A percentile compares a stretch with the other conserved stretches of the same genome.
phyloP scores from a whole-genome alignment of 2,113 vertebrate species.

The Syngnathoides biaculeatus region DNA sequence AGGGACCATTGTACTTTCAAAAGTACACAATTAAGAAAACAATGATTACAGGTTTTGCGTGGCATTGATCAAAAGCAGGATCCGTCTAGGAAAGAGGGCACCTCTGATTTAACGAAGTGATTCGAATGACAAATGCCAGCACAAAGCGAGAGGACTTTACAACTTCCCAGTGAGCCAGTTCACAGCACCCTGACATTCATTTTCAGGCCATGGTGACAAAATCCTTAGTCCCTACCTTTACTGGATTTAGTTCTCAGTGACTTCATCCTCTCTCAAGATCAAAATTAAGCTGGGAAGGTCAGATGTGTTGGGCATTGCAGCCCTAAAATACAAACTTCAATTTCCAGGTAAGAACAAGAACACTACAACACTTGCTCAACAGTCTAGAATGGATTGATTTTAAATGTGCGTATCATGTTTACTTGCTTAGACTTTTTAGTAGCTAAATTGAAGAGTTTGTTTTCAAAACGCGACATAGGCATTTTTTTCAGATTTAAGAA shows the following conservation, averaged over 20 bases:
- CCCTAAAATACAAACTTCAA: neutral
- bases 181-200: neutral
- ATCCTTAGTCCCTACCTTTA: neutral
- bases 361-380: neutral
- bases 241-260: neutral
- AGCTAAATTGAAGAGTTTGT: no score
- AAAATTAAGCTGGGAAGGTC: neutral
- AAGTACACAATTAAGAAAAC: neutral
- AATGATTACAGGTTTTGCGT: neutral
- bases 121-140: neutral
- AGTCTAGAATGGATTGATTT: neutral
- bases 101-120: neutral
- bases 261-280: conserved; percentile 1
- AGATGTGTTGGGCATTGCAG: neutral
- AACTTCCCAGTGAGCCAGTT: neutral
- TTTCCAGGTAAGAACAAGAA: neutral
- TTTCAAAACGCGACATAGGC: no score
- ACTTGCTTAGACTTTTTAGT: no score
- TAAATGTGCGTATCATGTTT: neutral
- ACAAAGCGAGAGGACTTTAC: no score
- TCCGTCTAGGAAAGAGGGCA: neutral
- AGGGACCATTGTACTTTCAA: neutral
- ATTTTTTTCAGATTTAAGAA: no score
- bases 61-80: neutral
- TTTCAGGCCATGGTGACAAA: neutral